These are phyloP conservation scores for Argyrosomus japonicus DNA, from an alignment of 2,113 vertebrate genomes.

Conservation along the genomic window DNA sequence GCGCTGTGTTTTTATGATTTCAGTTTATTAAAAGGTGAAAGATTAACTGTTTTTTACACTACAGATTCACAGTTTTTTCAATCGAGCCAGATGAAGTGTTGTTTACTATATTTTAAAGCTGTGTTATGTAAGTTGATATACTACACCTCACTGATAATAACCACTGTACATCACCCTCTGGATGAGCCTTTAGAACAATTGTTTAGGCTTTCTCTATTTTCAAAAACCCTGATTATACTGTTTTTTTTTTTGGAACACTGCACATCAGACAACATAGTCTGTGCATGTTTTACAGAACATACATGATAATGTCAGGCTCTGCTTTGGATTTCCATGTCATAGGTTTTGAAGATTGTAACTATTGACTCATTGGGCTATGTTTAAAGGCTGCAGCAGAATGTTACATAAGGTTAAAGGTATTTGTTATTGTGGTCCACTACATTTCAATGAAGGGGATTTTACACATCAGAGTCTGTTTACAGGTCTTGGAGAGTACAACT, in stretches of 20 bases:
- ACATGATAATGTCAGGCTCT: background rate
- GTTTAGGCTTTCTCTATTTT: too few species aligned
- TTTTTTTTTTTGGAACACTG: too few species aligned
- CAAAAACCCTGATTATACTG: too few species aligned
- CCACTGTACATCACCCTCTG: too few species aligned
- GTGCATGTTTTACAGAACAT: background rate
- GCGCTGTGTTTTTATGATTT: background rate
- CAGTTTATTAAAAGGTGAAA: too few species aligned
- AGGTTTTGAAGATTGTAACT: background rate
- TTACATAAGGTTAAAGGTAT: background rate
- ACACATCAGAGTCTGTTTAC: constrained; percentile 1
- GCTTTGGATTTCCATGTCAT: background rate
- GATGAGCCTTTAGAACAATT: too few species aligned
- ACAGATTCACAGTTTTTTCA: too few species aligned
- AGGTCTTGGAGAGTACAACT: background rate
- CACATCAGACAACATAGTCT: constrained; percentile 1
- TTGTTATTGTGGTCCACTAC: background rate
- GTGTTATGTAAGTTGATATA: too few species aligned
- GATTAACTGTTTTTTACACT: too few species aligned
- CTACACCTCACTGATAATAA: too few species aligned
- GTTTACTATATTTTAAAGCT: too few species aligned
- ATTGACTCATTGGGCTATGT: background rate
- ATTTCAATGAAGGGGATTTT: background rate
- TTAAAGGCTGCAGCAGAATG: background rate
- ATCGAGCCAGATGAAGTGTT: too few species aligned